phyloP scores from a whole-genome alignment of 2,113 vertebrate species.

The Colinus virginianus region DNA sequence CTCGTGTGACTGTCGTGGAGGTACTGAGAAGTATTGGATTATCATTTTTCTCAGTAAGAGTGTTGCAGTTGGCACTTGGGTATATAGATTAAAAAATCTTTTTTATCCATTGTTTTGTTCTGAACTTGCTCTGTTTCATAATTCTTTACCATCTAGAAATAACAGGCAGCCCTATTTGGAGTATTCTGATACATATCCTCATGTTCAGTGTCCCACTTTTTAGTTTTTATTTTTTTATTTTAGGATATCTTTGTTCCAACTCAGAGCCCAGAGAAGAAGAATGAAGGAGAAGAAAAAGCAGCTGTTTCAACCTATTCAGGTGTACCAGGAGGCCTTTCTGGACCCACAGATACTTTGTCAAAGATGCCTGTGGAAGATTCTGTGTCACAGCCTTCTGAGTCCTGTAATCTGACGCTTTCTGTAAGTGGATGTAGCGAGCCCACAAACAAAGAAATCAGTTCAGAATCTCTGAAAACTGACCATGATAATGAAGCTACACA shows the following conservation, averaged over 20 bases:
- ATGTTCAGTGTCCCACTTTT: neutral
- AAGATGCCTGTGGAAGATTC: conserved; percentile 43
- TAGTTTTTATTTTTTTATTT: neutral
- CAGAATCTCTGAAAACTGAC: conserved; percentile 49
- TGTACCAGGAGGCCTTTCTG: conserved; percentile 49
- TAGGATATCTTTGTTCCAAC: conserved; percentile 94
- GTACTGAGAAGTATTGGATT: neutral
- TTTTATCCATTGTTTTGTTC: neutral
- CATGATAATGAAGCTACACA: conserved; percentile 85
- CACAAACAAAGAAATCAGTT: conserved; percentile 26
- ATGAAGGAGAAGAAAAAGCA: conserved; percentile 53
- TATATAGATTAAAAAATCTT: neutral
- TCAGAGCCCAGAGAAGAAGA: conserved; percentile 80
- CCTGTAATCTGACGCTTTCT: conserved; percentile 84
- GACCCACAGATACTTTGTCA: conserved; percentile 38
- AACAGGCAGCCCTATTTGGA: neutral
- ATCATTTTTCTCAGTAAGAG: neutral
- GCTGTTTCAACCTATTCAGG: conserved; percentile 31
- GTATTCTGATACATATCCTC: neutral
- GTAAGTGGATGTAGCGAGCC: conserved; percentile 74
- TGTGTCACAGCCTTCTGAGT: conserved; percentile 57
- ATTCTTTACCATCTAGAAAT: neutral
- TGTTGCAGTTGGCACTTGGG: neutral
- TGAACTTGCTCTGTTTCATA: neutral
- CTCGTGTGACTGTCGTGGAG: neutral